Evolutionary conservation across 2,113 vertebrate genomes (phyloP).

Genomic region (Tenebrosternarchus preto): DNA sequence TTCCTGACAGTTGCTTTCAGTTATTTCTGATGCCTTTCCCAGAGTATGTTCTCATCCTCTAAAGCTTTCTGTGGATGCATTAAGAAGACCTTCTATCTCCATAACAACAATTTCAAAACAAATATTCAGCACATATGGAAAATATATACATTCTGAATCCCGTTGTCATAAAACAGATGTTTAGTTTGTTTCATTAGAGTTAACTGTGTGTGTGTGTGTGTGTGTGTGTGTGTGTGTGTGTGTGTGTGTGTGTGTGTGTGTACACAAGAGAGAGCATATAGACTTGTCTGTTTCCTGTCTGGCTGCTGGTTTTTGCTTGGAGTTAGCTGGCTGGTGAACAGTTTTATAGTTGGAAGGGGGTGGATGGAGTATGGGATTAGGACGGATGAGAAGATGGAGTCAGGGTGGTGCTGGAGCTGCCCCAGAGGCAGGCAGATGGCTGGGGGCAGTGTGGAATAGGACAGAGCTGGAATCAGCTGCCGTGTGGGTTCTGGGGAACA

Average conservation of each 20-base stretch:
- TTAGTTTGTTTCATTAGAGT: background rate
- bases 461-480: background rate
- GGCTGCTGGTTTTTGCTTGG: background rate
- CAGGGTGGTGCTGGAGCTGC: background rate
- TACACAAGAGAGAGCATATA: background rate
- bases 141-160: background rate
- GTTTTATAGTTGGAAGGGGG: background rate
- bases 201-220: background rate
- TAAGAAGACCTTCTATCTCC: slow-evolving; percentile 5
- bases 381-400: background rate
- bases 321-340: background rate
- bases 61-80: background rate
- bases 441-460: background rate
- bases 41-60: background rate
- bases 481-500: background rate
- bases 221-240: slow-evolving; percentile 12
- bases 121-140: background rate
- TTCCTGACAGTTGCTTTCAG: slow-evolving; percentile 1
- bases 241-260: background rate
- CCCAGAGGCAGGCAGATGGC: background rate
- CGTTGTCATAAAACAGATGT: slow-evolving; percentile 1
- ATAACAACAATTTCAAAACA: slow-evolving; percentile 3
- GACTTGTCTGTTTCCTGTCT: background rate
- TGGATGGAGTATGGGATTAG: background rate
- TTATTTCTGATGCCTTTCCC: background rate